Evolutionary conservation across 2,888 invertebrate genomes (phyloP).

Genomic region (Teleogryllus oceanicus): DNA sequence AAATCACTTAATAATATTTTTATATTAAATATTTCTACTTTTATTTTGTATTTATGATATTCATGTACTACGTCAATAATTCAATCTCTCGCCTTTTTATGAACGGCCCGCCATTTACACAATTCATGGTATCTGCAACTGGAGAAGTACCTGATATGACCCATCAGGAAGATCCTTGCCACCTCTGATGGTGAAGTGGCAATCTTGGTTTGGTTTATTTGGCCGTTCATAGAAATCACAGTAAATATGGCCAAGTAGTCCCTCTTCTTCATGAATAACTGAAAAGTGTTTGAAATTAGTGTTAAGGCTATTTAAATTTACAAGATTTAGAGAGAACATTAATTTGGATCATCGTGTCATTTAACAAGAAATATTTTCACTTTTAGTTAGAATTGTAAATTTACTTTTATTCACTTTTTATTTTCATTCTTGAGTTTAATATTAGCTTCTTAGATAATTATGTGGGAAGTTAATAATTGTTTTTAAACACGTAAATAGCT

Average conservation of each 20-base stretch:
- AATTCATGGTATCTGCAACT: not conserved
- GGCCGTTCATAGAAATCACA: slow-evolving; percentile 92
- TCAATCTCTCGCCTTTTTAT: no score
- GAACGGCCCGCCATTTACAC: no score
- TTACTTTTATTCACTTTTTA: no score
- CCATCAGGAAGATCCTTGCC: slow-evolving; percentile 76
- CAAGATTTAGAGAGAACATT: no score
- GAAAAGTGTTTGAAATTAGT: slow-evolving; percentile 40
- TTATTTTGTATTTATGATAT: no score
- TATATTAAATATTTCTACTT: no score
- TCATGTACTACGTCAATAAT: no score
- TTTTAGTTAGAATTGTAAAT: not conserved
- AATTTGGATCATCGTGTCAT: no score
- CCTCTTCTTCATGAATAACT: slow-evolving; percentile 77
- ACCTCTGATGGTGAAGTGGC: slow-evolving; percentile 97
- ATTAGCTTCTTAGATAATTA: not conserved
- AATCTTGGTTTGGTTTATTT: slow-evolving; percentile 95
- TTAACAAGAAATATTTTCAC: not conserved
- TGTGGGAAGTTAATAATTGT: not conserved
- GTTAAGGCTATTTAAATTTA: no score
- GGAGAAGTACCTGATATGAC: slow-evolving; percentile 65
- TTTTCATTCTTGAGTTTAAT: not conserved
- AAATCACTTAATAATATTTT: no score
- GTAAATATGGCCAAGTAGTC: slow-evolving; percentile 87
- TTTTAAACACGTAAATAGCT: no score